Conservation (phyloP, 2,797 vertebrate genomes). For the Petrocephalus schoutedeni region DNA sequence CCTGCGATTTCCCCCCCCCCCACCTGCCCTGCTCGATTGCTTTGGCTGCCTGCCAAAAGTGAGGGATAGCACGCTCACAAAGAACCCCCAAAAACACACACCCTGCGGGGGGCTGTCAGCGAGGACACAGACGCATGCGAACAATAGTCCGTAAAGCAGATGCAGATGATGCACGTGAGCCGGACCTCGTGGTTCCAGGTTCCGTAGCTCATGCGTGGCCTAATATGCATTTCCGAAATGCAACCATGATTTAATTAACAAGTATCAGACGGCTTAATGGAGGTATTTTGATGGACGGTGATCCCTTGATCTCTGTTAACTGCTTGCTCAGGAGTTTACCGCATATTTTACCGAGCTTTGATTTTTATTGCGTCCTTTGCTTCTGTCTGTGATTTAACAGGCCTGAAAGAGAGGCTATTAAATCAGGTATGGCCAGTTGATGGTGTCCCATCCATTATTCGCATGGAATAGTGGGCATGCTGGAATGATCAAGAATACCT, state of each 20-base stretch:
- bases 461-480: neutral
- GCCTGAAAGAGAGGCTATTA: neutral
- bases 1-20: neutral
- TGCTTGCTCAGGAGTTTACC: neutral
- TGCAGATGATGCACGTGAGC: neutral
- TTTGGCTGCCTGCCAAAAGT: neutral
- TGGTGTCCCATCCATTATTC: neutral
- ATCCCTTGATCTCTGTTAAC: conserved; percentile 1
- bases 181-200: neutral
- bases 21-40: neutral
- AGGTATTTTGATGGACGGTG: neutral
- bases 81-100: neutral
- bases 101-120: neutral
- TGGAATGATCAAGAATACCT: neutral
- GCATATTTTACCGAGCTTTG: neutral
- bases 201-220: neutral
- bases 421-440: neutral
- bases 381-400: neutral
- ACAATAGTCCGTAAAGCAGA: neutral
- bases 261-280: neutral
- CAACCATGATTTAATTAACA: neutral
- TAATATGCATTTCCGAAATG: neutral
- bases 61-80: neutral
- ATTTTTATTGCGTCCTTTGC: conserved; percentile 9
- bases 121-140: too few species aligned